Evolutionary conservation across 2,797 vertebrate species (phyloP), one percentile per base, ranked within the genome.

Genomic region (Sebastiscus albofasciatus): DNA sequence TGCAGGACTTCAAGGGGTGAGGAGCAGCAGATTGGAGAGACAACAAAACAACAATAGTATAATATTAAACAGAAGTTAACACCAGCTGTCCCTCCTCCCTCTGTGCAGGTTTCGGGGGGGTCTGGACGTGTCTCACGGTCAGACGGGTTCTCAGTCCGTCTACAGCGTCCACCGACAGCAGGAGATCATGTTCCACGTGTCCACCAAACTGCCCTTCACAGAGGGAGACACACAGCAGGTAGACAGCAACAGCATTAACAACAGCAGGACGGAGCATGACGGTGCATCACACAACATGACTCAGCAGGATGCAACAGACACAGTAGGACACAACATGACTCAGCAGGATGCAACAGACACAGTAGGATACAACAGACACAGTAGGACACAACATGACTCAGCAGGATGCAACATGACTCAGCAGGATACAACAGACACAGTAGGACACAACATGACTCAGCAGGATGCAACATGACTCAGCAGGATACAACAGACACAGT

Each of bases 151-250:
- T 1, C 96, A 98, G 89, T 99, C 98, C 0, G 94, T 99, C 88
- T 99, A 97, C 95, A 98, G 97, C 0, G 90, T 94, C 80, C 97
- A 98, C 95, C 95, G 97, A 86, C 95, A 96, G 87, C 96, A 96
- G 89, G 97, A 99, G 94, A 96, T 98, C 89, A 98, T 99, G 98
- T 99, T 99, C 92, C 98, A 99, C 0, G 96, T 99, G 75, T 99
- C 97, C 71, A 99, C 98, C 64, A 99, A 98, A 82, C 96, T 99
- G 87, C 98, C 98, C 1, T 98, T 97, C 87, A 99, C 97, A 0
- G 97, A 99, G 77, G 98, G 98, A 80, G 98, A 99, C 12, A 39
- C 95, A 0, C 98, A 99, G 61, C 98, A 99, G 97, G 98, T 99
- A 94, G 29, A 27, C 54, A 10, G 22, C 54, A 22, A 22, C 20